Evolutionary conservation across 2,797 vertebrate species (phyloP).

Genomic region (Pseudochirops cupreus): DNA sequence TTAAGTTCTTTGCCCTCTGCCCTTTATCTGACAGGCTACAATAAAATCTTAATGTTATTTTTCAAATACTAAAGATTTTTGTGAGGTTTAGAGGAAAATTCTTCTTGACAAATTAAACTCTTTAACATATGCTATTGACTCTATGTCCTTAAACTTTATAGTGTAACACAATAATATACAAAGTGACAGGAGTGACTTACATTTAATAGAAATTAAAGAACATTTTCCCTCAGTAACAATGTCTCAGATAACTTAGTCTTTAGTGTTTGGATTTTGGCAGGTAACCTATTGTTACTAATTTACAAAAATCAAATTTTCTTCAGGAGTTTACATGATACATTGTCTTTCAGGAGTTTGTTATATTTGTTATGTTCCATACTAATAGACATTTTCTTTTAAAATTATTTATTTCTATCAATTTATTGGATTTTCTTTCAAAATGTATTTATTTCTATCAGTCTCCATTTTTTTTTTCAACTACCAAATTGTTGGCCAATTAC

Average conservation of each 20-base stretch:
- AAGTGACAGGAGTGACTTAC: background rate
- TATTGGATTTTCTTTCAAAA: constrained; percentile 16
- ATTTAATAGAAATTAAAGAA: constrained; percentile 23
- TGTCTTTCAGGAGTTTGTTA: background rate
- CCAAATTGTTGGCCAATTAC: background rate
- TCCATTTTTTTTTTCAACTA: background rate
- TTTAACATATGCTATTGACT: background rate
- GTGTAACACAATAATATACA: constrained; percentile 47
- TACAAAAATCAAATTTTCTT: background rate
- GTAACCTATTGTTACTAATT: background rate
- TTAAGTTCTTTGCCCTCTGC: background rate
- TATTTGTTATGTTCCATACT: constrained; percentile 18
- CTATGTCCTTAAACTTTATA: constrained; percentile 39
- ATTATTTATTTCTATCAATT: background rate
- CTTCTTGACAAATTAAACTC: background rate
- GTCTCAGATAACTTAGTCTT: constrained; percentile 48
- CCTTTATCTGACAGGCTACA: background rate
- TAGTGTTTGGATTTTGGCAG: background rate
- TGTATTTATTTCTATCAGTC: background rate
- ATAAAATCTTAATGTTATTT: background rate
- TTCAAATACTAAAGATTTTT: background rate
- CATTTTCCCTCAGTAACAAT: constrained; percentile 24
- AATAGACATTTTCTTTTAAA: constrained; percentile 43
- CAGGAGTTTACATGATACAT: background rate
- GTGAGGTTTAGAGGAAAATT: background rate